Percentiles rank a stretch among this genome's conserved stretches.
phyloP scores from a whole-genome alignment of 2,888 invertebrate genomes.

The Sphinx pinastri region DNA sequence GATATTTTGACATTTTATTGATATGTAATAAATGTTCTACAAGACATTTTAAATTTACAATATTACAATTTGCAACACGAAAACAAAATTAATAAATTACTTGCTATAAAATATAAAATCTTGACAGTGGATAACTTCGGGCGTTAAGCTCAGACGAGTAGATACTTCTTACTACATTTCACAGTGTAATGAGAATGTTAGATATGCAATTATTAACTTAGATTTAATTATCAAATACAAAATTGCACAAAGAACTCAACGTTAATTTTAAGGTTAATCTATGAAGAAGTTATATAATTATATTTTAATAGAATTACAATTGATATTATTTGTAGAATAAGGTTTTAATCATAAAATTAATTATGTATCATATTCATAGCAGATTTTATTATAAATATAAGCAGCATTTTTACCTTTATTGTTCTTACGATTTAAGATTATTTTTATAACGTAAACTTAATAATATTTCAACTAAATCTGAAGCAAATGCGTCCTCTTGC shows the following conservation, averaged over 20 bases:
- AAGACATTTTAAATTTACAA: background rate
- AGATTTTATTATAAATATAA: background rate
- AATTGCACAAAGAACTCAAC: slow-evolving; percentile 70
- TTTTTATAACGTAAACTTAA: slow-evolving; percentile 19
- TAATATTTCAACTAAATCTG: slow-evolving; percentile 50
- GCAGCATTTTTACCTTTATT: slow-evolving; percentile 69
- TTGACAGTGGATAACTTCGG: slow-evolving; percentile 24
- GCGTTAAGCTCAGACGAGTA: slow-evolving; percentile 29
- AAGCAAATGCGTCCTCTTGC: slow-evolving; percentile 79
- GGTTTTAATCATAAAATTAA: background rate
- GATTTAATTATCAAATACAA: slow-evolving; percentile 33
- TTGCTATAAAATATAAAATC: background rate
- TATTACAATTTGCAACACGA: too few species aligned
- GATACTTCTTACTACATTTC: slow-evolving; percentile 60
- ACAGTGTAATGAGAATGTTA: slow-evolving; percentile 61
- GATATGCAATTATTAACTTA: slow-evolving; percentile 36
- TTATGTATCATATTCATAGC: background rate
- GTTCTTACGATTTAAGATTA: slow-evolving; percentile 12
- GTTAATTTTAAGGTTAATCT: slow-evolving; percentile 3
- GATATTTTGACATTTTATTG: background rate
- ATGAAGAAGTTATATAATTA: slow-evolving; percentile 20
- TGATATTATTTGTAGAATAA: slow-evolving; percentile 8
- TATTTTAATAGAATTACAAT: slow-evolving; percentile 25
- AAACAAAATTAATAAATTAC: background rate
- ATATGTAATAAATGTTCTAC: background rate